These are phyloP conservation scores for Hypocryptadius cinnamomeus DNA, from an alignment of 2,113 vertebrate species.

Conservation along the genomic window DNA sequence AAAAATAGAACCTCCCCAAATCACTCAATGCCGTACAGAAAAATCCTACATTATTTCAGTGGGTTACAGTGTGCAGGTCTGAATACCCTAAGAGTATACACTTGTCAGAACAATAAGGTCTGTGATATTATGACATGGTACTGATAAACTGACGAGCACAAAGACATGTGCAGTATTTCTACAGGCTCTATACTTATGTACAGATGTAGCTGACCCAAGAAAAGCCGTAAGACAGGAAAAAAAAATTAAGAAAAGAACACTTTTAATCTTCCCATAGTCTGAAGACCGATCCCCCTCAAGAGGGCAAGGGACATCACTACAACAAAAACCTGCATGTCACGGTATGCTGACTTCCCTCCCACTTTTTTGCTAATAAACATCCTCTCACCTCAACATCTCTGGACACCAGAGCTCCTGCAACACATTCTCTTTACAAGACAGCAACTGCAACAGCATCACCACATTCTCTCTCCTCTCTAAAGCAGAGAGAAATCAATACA, in stretches of 20 bases:
- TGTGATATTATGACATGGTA: accelerated
- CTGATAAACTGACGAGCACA: neutral
- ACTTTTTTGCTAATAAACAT: neutral
- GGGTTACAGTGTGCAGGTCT: neutral
- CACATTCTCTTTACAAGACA: neutral
- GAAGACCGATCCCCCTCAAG: neutral
- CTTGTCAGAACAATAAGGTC: neutral
- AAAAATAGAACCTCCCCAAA: neutral
- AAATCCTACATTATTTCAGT: neutral
- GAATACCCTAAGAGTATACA: neutral
- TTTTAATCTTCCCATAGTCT: neutral
- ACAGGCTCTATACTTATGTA: neutral
- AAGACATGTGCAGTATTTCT: neutral
- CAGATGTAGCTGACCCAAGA: neutral
- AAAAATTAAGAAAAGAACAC: neutral
- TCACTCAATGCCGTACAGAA: neutral
- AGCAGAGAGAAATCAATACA: neutral
- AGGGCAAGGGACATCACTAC: neutral
- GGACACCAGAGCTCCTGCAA: neutral
- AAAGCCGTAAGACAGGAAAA: neutral
- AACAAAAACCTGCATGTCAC: neutral
- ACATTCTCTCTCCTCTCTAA: neutral
- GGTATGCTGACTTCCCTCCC: neutral
- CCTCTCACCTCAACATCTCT: neutral
- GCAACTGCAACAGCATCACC: neutral